Percentiles rank a stretch among this genome's conserved stretches.
These are phyloP conservation scores for Psix sp. DNA, from an alignment of 1,140 invertebrate genomes.

Conservation along the genomic window DNA sequence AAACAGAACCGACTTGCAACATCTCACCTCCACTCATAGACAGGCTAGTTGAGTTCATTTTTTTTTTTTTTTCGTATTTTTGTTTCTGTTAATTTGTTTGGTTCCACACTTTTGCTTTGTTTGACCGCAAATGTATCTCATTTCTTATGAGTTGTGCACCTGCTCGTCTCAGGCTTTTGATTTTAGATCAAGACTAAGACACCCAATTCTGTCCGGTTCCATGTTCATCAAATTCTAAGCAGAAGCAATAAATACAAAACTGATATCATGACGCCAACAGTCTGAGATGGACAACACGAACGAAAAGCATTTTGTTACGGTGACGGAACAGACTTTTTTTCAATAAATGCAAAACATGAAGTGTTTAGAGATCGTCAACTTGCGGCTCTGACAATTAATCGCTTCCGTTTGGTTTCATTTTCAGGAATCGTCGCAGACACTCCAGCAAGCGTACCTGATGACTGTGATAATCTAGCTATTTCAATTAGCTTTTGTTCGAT, in stretches of 20 bases:
- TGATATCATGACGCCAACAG: constrained; percentile 53
- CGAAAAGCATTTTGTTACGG: constrained; percentile 59
- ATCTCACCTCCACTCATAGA: constrained; percentile 47
- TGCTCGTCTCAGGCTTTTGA: no score
- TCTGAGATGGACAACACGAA: constrained; percentile 67
- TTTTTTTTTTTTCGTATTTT: constrained; percentile 1
- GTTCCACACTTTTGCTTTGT: not conserved
- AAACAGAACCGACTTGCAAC: constrained; percentile 45
- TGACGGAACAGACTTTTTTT: constrained; percentile 70
- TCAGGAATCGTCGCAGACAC: constrained; percentile 67
- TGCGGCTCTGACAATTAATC: constrained; percentile 25
- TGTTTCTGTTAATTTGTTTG: constrained; percentile 1
- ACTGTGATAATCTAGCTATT: constrained; percentile 71
- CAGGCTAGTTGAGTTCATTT: constrained; percentile 8
- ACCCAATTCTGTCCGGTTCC: no score
- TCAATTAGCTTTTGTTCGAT: constrained; percentile 48
- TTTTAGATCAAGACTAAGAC: no score
- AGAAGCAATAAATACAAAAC: constrained; percentile 46
- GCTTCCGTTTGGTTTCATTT: constrained; percentile 65
- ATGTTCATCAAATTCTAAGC: no score
- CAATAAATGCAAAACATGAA: not conserved
- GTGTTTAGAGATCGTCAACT: not conserved
- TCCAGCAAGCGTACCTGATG: constrained; percentile 71
- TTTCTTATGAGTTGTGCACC: no score
- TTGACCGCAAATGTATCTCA: no score